Conservation (phyloP, 1,140 invertebrate species). For the Sarcophaga peregrina region DNA sequence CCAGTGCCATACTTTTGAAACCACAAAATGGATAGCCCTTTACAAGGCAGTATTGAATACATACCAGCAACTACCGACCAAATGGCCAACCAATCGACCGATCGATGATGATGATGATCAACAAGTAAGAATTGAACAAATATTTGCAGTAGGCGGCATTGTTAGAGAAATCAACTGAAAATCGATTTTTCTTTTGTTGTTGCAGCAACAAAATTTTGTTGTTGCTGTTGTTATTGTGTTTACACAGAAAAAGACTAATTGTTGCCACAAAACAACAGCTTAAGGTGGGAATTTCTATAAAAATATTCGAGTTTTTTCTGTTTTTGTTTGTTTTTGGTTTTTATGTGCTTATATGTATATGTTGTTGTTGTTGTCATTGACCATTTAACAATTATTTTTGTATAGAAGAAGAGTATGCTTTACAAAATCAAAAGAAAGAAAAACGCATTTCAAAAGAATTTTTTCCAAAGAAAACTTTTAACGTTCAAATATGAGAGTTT, state of each 20-base stretch:
- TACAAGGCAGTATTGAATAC: neutral
- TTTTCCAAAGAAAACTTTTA: conserved; percentile 2
- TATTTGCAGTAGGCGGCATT: conserved; percentile 33
- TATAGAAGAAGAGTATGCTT: neutral
- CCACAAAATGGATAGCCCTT: neutral
- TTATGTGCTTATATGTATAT: neutral
- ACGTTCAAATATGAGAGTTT: neutral
- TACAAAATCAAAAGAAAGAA: neutral
- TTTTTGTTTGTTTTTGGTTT: neutral
- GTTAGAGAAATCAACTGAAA: conserved; percentile 19
- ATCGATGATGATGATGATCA: no score
- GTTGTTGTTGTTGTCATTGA: neutral
- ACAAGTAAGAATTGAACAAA: neutral
- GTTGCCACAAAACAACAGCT: conserved; percentile 34
- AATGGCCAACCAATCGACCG: neutral
- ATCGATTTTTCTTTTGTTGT: conserved; percentile 22
- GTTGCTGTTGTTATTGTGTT: conserved; percentile 23
- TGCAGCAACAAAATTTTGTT: neutral
- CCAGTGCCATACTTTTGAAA: no score
- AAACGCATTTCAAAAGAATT: conserved; percentile 34
- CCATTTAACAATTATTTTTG: neutral
- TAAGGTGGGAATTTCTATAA: conserved; percentile 34
- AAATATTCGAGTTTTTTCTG: neutral
- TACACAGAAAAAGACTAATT: conserved; percentile 42
- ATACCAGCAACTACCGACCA: neutral